Percentiles rank a stretch among this genome's conserved stretches.
Conservation (phyloP, 2,888 invertebrate species). For the Lycophotia porphyrea region DNA sequence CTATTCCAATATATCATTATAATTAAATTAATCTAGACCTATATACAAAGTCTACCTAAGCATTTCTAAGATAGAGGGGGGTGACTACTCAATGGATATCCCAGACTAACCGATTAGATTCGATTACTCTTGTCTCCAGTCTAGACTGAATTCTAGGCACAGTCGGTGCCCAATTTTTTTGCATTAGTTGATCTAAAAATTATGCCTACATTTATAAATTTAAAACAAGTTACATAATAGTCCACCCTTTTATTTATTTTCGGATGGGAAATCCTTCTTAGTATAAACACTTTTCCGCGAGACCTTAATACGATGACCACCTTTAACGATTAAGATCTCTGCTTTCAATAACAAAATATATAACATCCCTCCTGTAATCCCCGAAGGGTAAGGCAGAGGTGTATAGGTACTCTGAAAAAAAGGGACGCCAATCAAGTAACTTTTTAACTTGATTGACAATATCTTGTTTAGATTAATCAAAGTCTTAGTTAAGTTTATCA, state of each 20-base stretch:
- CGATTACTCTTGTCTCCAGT: constrained; percentile 29
- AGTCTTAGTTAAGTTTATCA: no score
- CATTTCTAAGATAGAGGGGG: background rate
- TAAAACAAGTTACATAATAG: no score
- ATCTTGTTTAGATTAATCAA: no score
- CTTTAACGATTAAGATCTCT: background rate
- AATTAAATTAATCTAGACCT: constrained; percentile 12
- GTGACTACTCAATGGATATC: background rate
- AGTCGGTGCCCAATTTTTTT: background rate
- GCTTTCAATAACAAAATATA: background rate
- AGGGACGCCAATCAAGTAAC: no score
- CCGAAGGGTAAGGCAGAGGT: background rate
- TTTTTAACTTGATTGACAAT: no score
- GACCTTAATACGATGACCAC: no score
- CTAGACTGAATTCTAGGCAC: constrained; percentile 13
- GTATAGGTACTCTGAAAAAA: no score
- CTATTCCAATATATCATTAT: constrained; percentile 5
- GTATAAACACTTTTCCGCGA: no score
- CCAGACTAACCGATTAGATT: constrained; percentile 31
- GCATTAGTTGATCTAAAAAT: constrained; percentile 21
- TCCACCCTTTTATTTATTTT: no score
- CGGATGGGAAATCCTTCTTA: no score
- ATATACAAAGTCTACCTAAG: background rate
- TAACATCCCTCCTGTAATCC: no score
- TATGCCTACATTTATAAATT: constrained; percentile 22